Conservation (phyloP, 2,888 invertebrate genomes). For the Xanthorhoe designata region DNA sequence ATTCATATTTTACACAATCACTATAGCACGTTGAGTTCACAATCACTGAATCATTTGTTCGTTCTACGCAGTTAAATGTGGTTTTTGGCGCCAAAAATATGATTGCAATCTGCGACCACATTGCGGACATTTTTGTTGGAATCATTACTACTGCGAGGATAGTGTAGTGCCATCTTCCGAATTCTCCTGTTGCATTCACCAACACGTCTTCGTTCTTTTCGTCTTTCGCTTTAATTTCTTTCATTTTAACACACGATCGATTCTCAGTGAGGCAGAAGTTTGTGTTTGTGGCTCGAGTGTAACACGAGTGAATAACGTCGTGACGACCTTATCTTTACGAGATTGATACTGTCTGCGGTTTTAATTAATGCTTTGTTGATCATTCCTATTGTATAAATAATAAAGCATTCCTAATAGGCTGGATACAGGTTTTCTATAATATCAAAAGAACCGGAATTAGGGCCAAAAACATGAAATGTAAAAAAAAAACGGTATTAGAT, state of each 20-base stretch:
- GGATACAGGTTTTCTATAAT: too few relatives aligned
- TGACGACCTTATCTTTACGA: slow-evolving; percentile 26
- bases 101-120: slow-evolving; percentile 89
- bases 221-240: slow-evolving; percentile 13
- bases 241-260: slow-evolving; percentile 10
- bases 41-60: slow-evolving; percentile 40
- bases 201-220: slow-evolving; percentile 23
- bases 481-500: too few relatives aligned
- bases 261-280: neutral
- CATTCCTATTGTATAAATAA: neutral
- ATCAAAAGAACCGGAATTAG: too few relatives aligned
- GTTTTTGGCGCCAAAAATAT: slow-evolving; percentile 89
- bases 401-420: neutral
- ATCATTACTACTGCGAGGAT: slow-evolving; percentile 85
- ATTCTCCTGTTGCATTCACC: slow-evolving; percentile 49
- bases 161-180: slow-evolving; percentile 88
- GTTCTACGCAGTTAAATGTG: slow-evolving; percentile 71
- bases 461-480: too few relatives aligned
- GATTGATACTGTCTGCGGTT: slow-evolving; percentile 14
- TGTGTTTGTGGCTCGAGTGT: neutral
- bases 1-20: slow-evolving; percentile 82
- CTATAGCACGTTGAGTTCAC: slow-evolving; percentile 74
- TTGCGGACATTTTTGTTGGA: slow-evolving; percentile 88
- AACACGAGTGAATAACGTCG: neutral
- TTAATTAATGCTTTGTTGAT: slow-evolving; percentile 1